phyloP scores from a whole-genome alignment of 2,888 invertebrate species.

The Melolontha melolontha region DNA sequence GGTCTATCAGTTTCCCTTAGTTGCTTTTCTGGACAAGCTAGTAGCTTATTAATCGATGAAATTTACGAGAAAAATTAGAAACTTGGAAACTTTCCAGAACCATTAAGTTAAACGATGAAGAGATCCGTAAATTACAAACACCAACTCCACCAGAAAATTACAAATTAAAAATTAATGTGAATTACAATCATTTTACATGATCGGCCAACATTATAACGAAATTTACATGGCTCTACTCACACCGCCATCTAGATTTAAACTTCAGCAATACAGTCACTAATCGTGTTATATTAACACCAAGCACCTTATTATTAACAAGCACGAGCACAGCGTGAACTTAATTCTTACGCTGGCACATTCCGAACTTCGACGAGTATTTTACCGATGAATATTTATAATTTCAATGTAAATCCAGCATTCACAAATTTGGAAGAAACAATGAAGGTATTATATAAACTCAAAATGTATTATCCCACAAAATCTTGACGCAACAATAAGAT shows the following conservation, averaged over 20 bases:
- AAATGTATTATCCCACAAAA: no score
- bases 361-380: constrained; percentile 1
- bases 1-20: constrained; percentile 19
- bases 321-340: background rate
- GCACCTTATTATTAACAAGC: constrained; percentile 22
- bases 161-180: constrained; percentile 41
- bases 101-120: constrained; percentile 37
- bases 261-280: constrained; percentile 32
- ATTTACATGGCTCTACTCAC: background rate
- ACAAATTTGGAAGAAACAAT: no score
- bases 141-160: constrained; percentile 25
- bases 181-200: constrained; percentile 29
- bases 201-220: constrained; percentile 4
- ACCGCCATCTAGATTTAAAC: background rate
- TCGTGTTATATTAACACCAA: constrained; percentile 41
- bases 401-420: no score
- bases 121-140: constrained; percentile 9
- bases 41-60: constrained; percentile 29
- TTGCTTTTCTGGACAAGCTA: background rate
- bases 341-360: constrained; percentile 2
- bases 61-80: constrained; percentile 38
- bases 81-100: constrained; percentile 34
- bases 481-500: no score
- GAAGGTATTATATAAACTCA: no score
- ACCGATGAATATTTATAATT: constrained; percentile 1